Evolutionary conservation across 23 tunicate genomes (phyloP), one percentile per base, ranked within the genome.

Genomic region (Aplidium turbinatum): DNA sequence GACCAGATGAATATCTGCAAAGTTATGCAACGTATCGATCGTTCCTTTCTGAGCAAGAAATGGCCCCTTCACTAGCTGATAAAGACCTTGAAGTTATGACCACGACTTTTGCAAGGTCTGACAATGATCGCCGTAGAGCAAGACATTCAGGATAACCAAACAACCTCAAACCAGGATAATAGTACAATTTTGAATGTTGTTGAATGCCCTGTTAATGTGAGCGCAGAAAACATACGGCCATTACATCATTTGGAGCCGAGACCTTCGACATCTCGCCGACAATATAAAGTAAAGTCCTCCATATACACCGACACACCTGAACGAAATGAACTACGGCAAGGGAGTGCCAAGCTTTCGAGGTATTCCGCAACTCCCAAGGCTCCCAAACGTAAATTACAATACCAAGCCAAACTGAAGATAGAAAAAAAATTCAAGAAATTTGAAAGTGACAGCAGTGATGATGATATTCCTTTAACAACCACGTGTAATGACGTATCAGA

Each of bases 1-100:
- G 13, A 11, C 50, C 50, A 9, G 50, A 42, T 16, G 50, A 42
- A 16, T 42, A 42, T 42, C 50, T 42, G 50, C 50, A 42, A 42
- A 42, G 50, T 16, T 42, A 42, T 42, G 50, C 50, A 42, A 42
- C 50, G 11, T 42, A 42, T 42, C 50, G 50, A 42, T 16, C 50
- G 50, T 42, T 42, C 16, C 16, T 16, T 16, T 42, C 50, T 9
- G 50, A 42, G 16, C 13, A 42, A 42, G 16, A 9, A 9, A 42
- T 42, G 13, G 13, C 50, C 50, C 11, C n/a, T n/a, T n/a, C n/a
- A n/a, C n/a, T n/a, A n/a, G n/a, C n/a, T n/a, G n/a, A n/a, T n/a
- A n/a, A n/a, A n/a, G n/a, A n/a, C n/a, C n/a, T n/a, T n/a, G n/a
- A n/a, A n/a, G n/a, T n/a, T n/a, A n/a, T n/a, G n/a, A n/a, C n/a